Percentiles rank a stretch among this genome's conserved stretches.
phyloP scores from a whole-genome alignment of 1,140 invertebrate genomes.

The Rhopalosiphum maidis region DNA sequence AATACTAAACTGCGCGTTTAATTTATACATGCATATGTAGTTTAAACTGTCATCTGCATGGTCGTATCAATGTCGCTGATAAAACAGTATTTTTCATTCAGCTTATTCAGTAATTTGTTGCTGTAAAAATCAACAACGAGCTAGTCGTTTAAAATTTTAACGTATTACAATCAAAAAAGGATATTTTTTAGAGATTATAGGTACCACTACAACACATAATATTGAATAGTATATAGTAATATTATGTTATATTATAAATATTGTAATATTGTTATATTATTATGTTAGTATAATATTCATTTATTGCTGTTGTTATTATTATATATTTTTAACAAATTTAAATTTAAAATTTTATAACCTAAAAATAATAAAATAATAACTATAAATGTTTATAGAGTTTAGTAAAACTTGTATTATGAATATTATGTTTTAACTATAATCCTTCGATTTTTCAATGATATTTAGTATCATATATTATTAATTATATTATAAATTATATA shows the following conservation, averaged over 20 bases:
- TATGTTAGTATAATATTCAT: no score
- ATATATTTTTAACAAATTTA: no score
- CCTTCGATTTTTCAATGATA: no score
- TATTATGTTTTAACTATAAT: no score
- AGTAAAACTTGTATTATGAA: no score
- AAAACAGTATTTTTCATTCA: background rate
- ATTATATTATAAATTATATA: no score
- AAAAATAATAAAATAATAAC: background rate
- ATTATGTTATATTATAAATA: background rate
- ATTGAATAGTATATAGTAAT: background rate
- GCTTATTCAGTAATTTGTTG: background rate
- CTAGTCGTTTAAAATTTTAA: background rate
- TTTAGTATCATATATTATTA: no score
- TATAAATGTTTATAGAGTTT: background rate
- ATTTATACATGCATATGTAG: background rate
- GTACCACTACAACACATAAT: no score
- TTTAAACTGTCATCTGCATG: conserved; percentile 20
- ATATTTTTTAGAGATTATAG: background rate
- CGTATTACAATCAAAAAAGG: background rate
- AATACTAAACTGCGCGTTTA: background rate
- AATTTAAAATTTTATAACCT: no score
- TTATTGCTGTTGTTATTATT: no score
- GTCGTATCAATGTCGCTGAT: background rate
- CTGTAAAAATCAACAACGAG: background rate
- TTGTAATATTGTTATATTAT: no score